Evolutionary conservation across 2,888 invertebrate genomes (phyloP), one percentile per base, ranked within the genome.

Genomic region (Sphecodes monilicornis): DNA sequence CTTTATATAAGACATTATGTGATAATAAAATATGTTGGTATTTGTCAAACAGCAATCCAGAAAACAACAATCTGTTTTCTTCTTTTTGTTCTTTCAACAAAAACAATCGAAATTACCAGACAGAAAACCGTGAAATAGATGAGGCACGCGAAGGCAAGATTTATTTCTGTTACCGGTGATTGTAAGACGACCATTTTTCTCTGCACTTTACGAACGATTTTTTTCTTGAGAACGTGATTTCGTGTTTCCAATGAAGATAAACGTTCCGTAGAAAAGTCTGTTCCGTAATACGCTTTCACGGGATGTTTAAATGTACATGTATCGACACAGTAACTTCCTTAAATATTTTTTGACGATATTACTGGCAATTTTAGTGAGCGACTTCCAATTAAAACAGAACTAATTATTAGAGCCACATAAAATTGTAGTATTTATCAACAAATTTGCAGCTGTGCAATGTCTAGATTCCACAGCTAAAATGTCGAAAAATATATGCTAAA

Each of bases 141-240:
- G 71, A 50, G 57, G 68, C 71, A 75, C 80, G 36, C 60, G 60
- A 74, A 50, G 69, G 60, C 46, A 64, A 80, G 77, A 88, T 88
- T 88, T 88, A 88, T 88, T 84, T 86, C 88, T 84, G 85, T 87
- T 86, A 88, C 76, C 75, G 39, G 81, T 83, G 89, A 89, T 84
- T 82, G 79, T 84, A 84, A 84, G 87, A 82, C 84, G 81, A 57
- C 82, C 80, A 89, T 90, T 88, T 86, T 80, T 78, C 85, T 81
- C 83, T 29, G 41, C 78, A 78, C 78, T 83, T 88, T 80, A 77
- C 78, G 78, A 75, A 60, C 78, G 64, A 82, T 84, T 79, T 81
- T 85, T 88, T 81, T n/a, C 64, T 22, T 16, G 46, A 60, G 46
- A 39, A 57, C 71, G 60, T 68, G 60, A 73, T n/a, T 41, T 13